Evolutionary conservation across 2,113 vertebrate species (phyloP), one percentile per base, ranked within the genome.

Genomic region (Columba livia): DNA sequence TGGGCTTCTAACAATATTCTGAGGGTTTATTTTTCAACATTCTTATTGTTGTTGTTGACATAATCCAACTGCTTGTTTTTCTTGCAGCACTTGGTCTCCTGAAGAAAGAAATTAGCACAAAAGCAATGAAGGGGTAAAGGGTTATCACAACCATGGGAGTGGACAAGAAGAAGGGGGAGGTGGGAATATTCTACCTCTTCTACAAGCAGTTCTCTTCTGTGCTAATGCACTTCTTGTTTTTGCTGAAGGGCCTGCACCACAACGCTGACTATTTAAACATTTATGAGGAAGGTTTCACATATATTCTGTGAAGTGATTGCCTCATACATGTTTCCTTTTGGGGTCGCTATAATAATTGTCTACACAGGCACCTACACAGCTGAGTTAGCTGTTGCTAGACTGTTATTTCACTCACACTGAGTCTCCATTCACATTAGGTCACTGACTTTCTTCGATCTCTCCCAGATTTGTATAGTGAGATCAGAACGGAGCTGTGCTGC

Each of bases 231-330:
- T 82, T 82, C 17, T 54, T 80, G 50, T 71, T 91, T 92, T 90
- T 93, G 36, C 78, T 90, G 91, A 93, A 89, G 83, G 54, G 82
- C 89, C 58, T 84, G 44, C 38, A 80, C 34, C 38, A 82, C n/a
- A 66, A 44, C 77, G 34, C 42, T 88, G 48, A 57, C 77, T 92
- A 48, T 80, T 96, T 89, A 96, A 94, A 94, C 72, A 94, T 91
- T 91, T 70, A 94, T 94, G 57, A 94, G 53, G 78, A 78, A 81
- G 21, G 12, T 67, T 86, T 91, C 40, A 31, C 44, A 17, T 71
- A 36, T 58, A 65, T 77, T 85, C 81, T 85, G 48, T 74, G 84
- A 91, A 91, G 84, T 65, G 38, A 88, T 87, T 2, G 5, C 21
- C 60, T 92, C 44, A 78, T 80, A 58, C 2, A 1, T 65, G 58